phyloP scores from a whole-genome alignment of 2,797 vertebrate genomes.

The Micromesistius poutassou region DNA sequence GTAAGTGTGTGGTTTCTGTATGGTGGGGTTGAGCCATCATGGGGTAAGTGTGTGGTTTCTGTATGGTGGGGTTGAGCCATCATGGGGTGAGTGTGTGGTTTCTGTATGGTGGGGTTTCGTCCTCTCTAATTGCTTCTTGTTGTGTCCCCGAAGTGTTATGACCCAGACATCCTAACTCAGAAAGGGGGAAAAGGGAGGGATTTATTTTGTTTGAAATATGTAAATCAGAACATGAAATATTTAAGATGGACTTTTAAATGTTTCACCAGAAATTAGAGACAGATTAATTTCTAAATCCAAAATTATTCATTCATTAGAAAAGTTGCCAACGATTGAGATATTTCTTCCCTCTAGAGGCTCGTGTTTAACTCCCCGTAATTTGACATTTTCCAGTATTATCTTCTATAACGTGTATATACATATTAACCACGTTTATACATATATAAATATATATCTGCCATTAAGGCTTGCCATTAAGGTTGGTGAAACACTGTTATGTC shows the following conservation, averaged over 20 bases:
- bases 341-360: background rate
- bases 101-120: background rate
- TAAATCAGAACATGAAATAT: constrained; percentile 2
- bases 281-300: background rate
- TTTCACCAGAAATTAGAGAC: constrained; percentile 3
- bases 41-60: too few relatives aligned
- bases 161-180: background rate
- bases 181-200: background rate
- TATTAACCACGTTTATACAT: background rate
- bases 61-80: too few relatives aligned
- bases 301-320: constrained; percentile 5
- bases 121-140: background rate
- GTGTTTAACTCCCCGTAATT: background rate
- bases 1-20: too few relatives aligned
- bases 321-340: background rate
- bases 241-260: constrained; percentile 2
- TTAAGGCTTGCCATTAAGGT: background rate
- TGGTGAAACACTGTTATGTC: background rate
- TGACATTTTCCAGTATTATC: background rate
- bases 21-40: too few relatives aligned
- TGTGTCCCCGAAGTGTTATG: background rate
- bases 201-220: background rate
- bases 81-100: too few relatives aligned
- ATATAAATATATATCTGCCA: too few relatives aligned
- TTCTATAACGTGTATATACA: background rate